phyloP scores from a whole-genome alignment of 2,888 invertebrate genomes.

The Deilephila elpenor region DNA sequence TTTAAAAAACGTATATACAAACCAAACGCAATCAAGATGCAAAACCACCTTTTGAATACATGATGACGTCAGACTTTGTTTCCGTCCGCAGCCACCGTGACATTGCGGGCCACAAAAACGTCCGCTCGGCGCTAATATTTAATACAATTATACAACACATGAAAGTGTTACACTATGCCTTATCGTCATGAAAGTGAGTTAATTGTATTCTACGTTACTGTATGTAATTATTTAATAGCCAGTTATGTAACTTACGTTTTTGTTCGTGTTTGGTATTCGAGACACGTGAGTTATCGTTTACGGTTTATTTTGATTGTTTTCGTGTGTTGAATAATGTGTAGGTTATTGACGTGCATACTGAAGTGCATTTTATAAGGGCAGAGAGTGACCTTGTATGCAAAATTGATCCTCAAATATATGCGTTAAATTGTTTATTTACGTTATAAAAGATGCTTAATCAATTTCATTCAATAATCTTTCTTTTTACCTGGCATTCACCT shows the following conservation, averaged over 20 bases:
- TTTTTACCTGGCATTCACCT: too few species aligned
- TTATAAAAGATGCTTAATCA: too few species aligned
- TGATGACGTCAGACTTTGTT: conserved; percentile 41
- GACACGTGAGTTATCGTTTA: background rate
- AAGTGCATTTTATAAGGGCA: too few species aligned
- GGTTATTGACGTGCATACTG: background rate
- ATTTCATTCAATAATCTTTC: too few species aligned
- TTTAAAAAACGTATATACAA: background rate
- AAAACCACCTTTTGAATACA: conserved; percentile 7
- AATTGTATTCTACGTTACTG: conserved; percentile 49
- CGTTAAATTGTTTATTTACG: too few species aligned
- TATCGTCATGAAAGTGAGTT: conserved; percentile 75
- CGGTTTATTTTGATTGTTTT: background rate
- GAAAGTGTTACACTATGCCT: conserved; percentile 69
- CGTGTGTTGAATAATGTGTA: background rate
- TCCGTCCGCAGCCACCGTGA: conserved; percentile 53
- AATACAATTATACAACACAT: conserved; percentile 33
- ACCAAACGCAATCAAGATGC: background rate
- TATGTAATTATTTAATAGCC: conserved; percentile 5
- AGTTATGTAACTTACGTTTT: conserved; percentile 17
- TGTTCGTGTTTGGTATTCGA: background rate
- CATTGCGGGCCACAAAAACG: conserved; percentile 37
- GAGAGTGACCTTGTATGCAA: too few species aligned
- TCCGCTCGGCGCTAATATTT: background rate
- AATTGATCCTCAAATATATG: too few species aligned